Evolutionary conservation across 2,113 vertebrate species (phyloP).

Genomic region (Gorsachius goisagi): DNA sequence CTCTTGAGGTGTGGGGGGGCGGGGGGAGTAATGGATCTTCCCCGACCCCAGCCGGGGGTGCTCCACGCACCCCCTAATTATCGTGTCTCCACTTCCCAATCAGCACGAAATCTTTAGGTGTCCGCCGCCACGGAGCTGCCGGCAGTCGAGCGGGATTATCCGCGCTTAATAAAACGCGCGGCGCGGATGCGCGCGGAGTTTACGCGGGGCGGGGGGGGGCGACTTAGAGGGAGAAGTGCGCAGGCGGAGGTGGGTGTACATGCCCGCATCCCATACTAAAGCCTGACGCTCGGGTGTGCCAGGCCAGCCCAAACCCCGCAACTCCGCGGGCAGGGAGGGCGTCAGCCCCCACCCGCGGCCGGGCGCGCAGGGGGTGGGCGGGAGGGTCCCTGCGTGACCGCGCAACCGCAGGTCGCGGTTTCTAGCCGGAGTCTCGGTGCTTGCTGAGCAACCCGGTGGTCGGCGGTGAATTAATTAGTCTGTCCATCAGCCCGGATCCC

Average conservation of each 20-base stretch:
- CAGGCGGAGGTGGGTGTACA: neutral
- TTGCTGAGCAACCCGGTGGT: neutral
- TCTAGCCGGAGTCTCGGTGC: neutral
- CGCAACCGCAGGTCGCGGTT: fast-evolving
- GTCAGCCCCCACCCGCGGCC: too few relatives aligned
- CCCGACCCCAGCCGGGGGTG: neutral
- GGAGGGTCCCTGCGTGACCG: neutral
- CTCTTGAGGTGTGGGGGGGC: neutral
- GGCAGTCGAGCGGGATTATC: neutral
- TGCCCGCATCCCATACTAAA: neutral
- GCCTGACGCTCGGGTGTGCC: fast-evolving
- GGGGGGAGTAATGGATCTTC: neutral
- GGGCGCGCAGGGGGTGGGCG: neutral
- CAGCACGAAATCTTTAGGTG: neutral
- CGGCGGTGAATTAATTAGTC: neutral
- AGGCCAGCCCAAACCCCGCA: neutral
- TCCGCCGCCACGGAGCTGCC: neutral
- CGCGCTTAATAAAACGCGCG: neutral
- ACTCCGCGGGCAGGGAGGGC: neutral
- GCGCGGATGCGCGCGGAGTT: fast-evolving
- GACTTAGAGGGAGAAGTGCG: neutral
- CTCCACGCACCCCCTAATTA: neutral
- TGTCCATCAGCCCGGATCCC: too few relatives aligned
- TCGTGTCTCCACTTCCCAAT: neutral
- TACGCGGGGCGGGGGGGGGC: neutral